These are phyloP conservation scores for Urocynchramus pylzowi DNA, from an alignment of 2,113 vertebrate genomes.

Conservation along the genomic window DNA sequence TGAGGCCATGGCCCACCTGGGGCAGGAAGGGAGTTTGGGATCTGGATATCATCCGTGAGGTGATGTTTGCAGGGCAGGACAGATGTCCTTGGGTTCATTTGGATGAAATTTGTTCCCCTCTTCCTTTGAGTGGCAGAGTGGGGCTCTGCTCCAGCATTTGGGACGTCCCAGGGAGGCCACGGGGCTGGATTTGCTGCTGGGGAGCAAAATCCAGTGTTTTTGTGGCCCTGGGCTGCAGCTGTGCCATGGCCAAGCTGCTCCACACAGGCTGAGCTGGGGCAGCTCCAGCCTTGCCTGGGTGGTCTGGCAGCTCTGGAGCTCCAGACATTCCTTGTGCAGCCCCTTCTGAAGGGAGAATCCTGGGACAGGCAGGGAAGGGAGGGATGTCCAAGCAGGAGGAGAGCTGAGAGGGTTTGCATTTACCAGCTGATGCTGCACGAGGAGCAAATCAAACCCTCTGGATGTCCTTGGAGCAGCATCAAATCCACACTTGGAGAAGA, in stretches of 20 bases:
- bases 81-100: rapidly evolving
- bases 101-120: neutral
- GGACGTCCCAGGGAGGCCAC: neutral
- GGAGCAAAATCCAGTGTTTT: neutral
- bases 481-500: neutral
- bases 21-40: neutral
- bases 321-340: neutral
- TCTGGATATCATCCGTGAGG: rapidly evolving
- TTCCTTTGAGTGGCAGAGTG: neutral
- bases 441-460: neutral
- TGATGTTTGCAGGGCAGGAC: neutral
- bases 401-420: neutral
- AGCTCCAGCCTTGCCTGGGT: neutral
- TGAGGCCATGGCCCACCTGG: neutral
- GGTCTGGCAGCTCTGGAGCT: neutral
- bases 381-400: neutral
- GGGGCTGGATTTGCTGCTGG: neutral
- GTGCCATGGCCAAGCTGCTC: neutral
- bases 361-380: neutral
- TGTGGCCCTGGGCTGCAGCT: neutral
- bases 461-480: neutral
- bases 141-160: neutral
- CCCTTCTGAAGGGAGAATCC: neutral
- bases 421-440: neutral
- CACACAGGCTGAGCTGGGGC: neutral